Evolutionary conservation across 2,797 vertebrate genomes (phyloP).

Genomic region (Eulemur coronatus): DNA sequence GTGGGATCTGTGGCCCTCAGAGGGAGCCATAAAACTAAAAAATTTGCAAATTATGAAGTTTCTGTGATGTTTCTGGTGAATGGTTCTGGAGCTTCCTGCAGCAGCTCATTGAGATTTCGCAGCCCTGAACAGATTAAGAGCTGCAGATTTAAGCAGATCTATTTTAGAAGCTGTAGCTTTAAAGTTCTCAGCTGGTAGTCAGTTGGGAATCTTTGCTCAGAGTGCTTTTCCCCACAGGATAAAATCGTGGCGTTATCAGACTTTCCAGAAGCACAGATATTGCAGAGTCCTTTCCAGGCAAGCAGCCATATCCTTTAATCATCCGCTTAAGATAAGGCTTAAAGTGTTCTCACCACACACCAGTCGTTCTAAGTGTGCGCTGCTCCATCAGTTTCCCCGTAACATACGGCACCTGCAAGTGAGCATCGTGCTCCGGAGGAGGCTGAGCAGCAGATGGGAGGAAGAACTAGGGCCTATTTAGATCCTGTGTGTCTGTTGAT

Average conservation of each 20-base stretch:
- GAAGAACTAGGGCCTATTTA: background rate
- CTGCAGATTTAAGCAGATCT: background rate
- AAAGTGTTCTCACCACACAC: background rate
- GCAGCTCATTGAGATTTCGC: background rate
- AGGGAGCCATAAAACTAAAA: background rate
- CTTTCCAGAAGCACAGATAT: conserved; percentile 7
- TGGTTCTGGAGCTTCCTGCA: background rate
- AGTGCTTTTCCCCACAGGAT: background rate
- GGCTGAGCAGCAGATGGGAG: background rate
- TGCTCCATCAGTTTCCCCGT: background rate
- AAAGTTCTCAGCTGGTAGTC: background rate
- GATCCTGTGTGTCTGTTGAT: background rate
- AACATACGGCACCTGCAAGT: rapidly evolving
- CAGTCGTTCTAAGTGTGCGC: background rate
- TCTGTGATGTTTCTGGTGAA: background rate
- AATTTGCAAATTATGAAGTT: background rate
- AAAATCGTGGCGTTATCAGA: background rate
- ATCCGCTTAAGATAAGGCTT: background rate
- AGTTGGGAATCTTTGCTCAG: background rate
- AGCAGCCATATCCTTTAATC: background rate
- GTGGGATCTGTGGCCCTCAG: too few species aligned
- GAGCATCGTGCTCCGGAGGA: background rate
- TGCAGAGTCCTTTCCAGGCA: background rate
- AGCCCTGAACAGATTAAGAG: background rate
- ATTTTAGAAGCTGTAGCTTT: background rate